Base-by-base conservation (phyloP, 2,113 vertebrate species). In the Salvelinus namaycush region DNA sequence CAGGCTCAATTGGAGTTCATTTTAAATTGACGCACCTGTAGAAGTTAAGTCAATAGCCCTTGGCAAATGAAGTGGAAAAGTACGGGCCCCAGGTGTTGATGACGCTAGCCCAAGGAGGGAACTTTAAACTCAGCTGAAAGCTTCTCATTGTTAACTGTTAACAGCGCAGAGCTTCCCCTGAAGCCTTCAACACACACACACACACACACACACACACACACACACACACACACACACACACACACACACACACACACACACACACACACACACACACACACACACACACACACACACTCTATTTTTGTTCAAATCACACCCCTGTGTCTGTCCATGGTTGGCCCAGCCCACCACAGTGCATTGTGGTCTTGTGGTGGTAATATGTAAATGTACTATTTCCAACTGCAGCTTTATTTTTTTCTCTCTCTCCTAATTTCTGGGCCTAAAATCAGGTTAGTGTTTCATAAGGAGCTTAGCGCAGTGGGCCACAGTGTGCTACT, bases 391-490 rank as follows among this genome's bases (percentile, higher is more conserved):
- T 79, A 90, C 90, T 91, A 86, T 77, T 91, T 91, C 85, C 85
- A 85, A 76, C 72, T 81, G 76, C 80, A 81, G 89, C 84, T 87
- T 90, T 91, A 86, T 85, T 86, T 88, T 31, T 27, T 85, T 87
- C 74, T 18, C 73, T 88, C 84, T 90, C 84, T 84, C 89, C 87
- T 92, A 86, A 86, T 91, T 92, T 90, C 88, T 91, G 84, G 84
- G 86, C 86, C 91, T 88, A 88, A 92, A 91, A 93, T 91, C 92
- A 91, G 90, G 91, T 93, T 91, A 93, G 86, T 81, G 85, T 92
- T 92, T 93, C 89, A 90, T 92, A 92, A 93, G 91, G 81, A 91
- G 91, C 92, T 93, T 93, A 93, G 80, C 83, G 84, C 83, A 90
- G 85, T 88, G 83, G 88, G 90, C 87, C 89, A 89, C 85, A 87